Evolutionary conservation across 64 coral and sea anemone species (phyloP).

Genomic region (Cladopsammia gracilis): DNA sequence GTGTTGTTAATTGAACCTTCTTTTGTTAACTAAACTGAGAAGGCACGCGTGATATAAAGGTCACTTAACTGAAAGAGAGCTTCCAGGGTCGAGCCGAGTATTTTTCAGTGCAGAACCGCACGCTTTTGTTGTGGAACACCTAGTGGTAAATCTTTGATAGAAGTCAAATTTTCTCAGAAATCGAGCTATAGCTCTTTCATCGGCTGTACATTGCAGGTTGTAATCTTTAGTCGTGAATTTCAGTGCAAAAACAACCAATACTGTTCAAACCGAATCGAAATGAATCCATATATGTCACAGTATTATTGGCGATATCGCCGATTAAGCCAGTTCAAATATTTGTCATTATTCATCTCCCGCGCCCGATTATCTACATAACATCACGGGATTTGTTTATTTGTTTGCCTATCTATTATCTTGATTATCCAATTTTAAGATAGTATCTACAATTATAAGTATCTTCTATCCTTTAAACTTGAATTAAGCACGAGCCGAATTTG

Average conservation of each 20-base stretch:
- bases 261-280: neutral
- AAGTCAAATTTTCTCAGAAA: too few species aligned
- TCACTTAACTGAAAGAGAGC: neutral
- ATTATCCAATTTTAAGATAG: slow-evolving; percentile 53
- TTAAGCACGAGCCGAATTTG: neutral
- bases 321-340: neutral
- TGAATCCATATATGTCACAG: neutral
- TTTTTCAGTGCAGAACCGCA: too few species aligned
- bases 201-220: too few species aligned
- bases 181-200: too few species aligned
- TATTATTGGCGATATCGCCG: neutral
- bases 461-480: slow-evolving; percentile 15
- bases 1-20: neutral
- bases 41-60: neutral
- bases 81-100: neutral
- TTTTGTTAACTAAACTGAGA: slow-evolving; percentile 13
- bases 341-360: neutral
- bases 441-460: slow-evolving; percentile 31
- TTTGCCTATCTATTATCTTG: slow-evolving; percentile 55
- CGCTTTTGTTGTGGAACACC: too few species aligned
- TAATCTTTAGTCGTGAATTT: too few species aligned
- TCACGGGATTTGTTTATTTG: slow-evolving; percentile 45
- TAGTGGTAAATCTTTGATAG: too few species aligned
- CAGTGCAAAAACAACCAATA: neutral
- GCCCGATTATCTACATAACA: slow-evolving; percentile 21